phyloP scores from a whole-genome alignment of 2,797 vertebrate genomes.

The Clarias fuscus region DNA sequence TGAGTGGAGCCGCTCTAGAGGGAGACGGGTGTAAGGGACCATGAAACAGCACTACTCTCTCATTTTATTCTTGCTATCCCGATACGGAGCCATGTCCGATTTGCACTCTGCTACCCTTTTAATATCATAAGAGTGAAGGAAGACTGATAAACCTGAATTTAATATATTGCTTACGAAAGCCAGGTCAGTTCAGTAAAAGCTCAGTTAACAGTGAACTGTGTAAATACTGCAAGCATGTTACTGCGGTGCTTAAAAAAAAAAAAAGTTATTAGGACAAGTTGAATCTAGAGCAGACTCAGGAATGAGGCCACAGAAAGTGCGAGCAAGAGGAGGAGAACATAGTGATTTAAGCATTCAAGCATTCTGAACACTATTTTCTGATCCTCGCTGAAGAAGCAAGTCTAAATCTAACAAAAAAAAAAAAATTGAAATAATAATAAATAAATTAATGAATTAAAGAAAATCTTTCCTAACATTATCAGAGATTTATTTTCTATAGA shows the following conservation, averaged over 20 bases:
- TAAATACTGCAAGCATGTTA: slow-evolving; percentile 30
- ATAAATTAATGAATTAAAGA: no score
- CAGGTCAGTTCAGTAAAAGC: not conserved
- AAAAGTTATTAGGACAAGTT: slow-evolving; percentile 42
- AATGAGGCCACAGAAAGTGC: slow-evolving; percentile 52
- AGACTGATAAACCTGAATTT: not conserved
- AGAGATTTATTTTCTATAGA: not conserved
- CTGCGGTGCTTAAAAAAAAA: slow-evolving; percentile 17
- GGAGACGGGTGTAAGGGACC: no score
- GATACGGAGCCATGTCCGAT: no score
- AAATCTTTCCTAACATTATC: not conserved
- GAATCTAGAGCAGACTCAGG: slow-evolving; percentile 52
- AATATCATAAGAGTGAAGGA: not conserved
- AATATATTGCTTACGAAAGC: not conserved
- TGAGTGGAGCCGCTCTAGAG: no score
- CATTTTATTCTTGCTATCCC: no score
- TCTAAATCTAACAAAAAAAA: no score
- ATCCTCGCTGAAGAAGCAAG: not conserved
- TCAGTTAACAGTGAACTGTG: not conserved
- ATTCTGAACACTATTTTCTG: not conserved
- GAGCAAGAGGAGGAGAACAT: not conserved
- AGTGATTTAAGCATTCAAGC: not conserved
- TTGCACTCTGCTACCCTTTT: not conserved
- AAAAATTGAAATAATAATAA: no score
- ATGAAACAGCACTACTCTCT: no score